phyloP scores from a whole-genome alignment of 2,888 invertebrate species.

The Eustalomyia histrio region DNA sequence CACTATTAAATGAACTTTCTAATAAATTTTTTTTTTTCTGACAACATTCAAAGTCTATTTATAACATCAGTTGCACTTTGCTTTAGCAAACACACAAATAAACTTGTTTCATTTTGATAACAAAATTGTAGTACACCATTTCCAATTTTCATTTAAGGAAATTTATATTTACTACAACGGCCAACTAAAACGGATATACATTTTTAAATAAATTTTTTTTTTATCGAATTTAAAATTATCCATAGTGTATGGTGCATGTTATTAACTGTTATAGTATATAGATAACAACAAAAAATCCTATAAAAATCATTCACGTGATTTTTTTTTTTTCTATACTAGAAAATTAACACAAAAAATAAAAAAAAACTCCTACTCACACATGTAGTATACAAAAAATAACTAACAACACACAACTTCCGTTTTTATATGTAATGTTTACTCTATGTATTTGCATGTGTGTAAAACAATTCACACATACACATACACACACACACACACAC shows the following conservation, averaged over 20 bases:
- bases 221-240: background rate
- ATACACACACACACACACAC: background rate
- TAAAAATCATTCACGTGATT: conserved; percentile 4
- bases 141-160: background rate
- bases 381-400: conserved; percentile 4
- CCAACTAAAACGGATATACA: no score
- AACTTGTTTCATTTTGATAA: no score
- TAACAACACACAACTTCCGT: conserved; percentile 39
- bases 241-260: background rate
- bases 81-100: background rate
- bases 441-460: background rate
- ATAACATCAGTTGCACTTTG: background rate
- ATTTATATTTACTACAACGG: background rate
- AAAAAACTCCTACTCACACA: background rate
- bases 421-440: conserved; percentile 23
- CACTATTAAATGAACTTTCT: background rate
- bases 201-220: background rate
- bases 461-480: background rate
- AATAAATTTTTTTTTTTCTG: background rate
- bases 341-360: no score
- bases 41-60: background rate
- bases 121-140: background rate
- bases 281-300: background rate
- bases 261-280: background rate
- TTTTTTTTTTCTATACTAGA: background rate